Evolutionary conservation across 2,888 invertebrate genomes (phyloP).

Genomic region (Chrysodeixis includens): DNA sequence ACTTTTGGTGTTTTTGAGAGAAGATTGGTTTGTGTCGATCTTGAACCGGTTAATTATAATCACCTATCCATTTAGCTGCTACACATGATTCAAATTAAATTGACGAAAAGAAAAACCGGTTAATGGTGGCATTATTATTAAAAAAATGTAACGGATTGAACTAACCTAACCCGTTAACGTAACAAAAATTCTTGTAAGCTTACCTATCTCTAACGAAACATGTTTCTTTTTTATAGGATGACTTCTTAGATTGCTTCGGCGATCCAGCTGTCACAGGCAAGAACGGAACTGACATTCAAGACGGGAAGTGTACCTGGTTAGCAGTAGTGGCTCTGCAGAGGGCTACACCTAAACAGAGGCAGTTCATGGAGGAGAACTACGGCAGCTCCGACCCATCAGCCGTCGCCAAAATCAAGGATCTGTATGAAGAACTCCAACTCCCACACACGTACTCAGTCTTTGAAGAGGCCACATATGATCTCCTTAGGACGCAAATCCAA

Average conservation of each 20-base stretch:
- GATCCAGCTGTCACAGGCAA: constrained; percentile 96
- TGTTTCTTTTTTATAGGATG: constrained; percentile 90
- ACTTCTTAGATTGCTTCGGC: constrained; percentile 97
- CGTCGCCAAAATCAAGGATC: constrained; percentile 91
- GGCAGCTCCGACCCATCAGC: constrained; percentile 91
- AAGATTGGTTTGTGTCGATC: neutral
- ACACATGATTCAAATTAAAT: neutral
- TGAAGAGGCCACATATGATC: constrained; percentile 95
- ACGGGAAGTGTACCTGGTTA: constrained; percentile 99
- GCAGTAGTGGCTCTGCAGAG: constrained; percentile 96
- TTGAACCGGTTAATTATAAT: neutral
- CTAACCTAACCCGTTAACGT: neutral
- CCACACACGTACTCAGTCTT: constrained; percentile 94
- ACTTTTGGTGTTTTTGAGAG: no score
- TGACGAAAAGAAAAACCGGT: neutral
- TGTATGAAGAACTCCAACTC: constrained; percentile 94
- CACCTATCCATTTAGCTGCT: neutral
- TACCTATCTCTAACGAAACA: neutral
- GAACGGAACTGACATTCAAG: constrained; percentile 96
- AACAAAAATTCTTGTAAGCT: neutral
- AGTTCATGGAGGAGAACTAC: constrained; percentile 93
- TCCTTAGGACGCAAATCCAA: constrained; percentile 94
- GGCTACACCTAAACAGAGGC: constrained; percentile 91
- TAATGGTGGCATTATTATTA: neutral
- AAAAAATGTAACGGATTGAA: neutral